Evolutionary conservation across 1,140 invertebrate genomes (phyloP).

Genomic region (Parapsyche elsis): DNA sequence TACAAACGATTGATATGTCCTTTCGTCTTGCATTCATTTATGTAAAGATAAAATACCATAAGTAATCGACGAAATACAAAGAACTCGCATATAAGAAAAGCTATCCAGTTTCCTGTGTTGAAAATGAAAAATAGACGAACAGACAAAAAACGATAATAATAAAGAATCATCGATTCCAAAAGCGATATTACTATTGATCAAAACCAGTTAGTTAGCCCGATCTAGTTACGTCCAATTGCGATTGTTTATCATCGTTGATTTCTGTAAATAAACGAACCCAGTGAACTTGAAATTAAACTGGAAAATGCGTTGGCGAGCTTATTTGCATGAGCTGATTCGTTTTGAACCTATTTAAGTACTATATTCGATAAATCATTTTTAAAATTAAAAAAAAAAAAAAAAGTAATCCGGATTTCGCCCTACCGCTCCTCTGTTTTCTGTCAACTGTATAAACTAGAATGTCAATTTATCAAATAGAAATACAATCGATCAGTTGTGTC

Average conservation of each 20-base stretch:
- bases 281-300: constrained; percentile 4
- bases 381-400: neutral
- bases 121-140: no score
- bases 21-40: neutral
- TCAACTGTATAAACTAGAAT: neutral
- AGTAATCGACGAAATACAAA: no score
- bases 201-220: neutral
- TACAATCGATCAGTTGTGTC: no score
- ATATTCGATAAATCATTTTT: constrained; percentile 3
- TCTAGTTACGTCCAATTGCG: neutral
- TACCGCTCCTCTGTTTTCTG: neutral
- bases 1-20: constrained; percentile 13
- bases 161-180: neutral
- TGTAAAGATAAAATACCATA: neutral
- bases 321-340: constrained; percentile 19
- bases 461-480: neutral
- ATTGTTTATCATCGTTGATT: neutral
- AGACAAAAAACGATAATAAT: neutral
- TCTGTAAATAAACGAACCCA: neutral
- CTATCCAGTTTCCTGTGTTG: no score
- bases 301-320: neutral
- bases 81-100: no score
- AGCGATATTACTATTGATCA: neutral
- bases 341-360: neutral
- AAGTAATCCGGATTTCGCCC: neutral